Evolutionary conservation across 2,113 vertebrate species (phyloP), one percentile per base, ranked within the genome.

Genomic region (Mustela lutreola): DNA sequence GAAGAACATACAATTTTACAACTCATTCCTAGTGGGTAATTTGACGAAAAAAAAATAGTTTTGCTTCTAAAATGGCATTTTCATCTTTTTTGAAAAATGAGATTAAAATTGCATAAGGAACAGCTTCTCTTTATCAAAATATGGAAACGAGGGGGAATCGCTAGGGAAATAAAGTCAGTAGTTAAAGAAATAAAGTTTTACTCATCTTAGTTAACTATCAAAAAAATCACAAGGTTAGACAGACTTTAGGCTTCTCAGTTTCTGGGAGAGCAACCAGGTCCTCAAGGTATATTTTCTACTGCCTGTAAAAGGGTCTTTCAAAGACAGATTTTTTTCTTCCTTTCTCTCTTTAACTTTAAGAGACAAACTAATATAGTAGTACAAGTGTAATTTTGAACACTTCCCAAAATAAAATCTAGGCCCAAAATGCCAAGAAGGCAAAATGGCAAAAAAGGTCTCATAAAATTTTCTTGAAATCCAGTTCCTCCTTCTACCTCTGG

Each of bases 331-430:
- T 70, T 31, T 56, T 28, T 53, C 56, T 94, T 78, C 24, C 33
- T 53, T 58, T 94, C 18, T 83, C 18, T 80, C 48, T 75, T 84
- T 81, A 90, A 82, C 62, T 83, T 97, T 28, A 75, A n/a, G 79
- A 89, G 24, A 36, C 24, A 89, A 91, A 81, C 70, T 60, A 62
- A 94, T 36, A 71, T 12, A 42, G 15, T 11, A 36, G 22, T 50
- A 11, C 1, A 45, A 19, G 28, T 81, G 91, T 91, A 65, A 73
- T 78, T 76, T 89, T 62, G 56, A 39, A 73, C 31, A 48, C 21
- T 92, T 97, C 89, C 33, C 71, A 82, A 71, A 96, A 81, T 53
- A 78, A 96, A 96, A 95, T 56, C 28, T 21, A 73, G 73, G 9
- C 33, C 45, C 42, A 5, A 7, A 45, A 87, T 45, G 12, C 33